These are phyloP conservation scores for Aplocera efformata DNA, from an alignment of 2,888 invertebrate species.

Conservation along the genomic window DNA sequence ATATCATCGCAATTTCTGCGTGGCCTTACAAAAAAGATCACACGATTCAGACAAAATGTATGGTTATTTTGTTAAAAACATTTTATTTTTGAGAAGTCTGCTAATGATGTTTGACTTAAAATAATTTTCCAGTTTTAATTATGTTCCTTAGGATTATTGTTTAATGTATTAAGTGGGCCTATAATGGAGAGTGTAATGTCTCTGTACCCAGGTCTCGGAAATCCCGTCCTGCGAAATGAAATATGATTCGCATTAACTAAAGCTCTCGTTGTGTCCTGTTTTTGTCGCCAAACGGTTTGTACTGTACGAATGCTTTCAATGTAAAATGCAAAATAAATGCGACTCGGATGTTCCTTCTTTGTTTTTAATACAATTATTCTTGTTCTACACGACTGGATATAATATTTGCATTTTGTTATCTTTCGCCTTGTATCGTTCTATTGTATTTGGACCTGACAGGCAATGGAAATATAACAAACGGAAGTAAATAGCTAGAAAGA, in stretches of 20 bases:
- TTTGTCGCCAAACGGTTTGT: conserved; percentile 57
- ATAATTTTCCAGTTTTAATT: too few relatives aligned
- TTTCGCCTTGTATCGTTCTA: conserved; percentile 9
- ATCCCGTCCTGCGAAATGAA: conserved; percentile 60
- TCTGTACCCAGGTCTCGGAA: conserved; percentile 46
- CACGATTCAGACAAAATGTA: too few relatives aligned
- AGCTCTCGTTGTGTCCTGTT: conserved; percentile 66
- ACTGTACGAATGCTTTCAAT: conserved; percentile 49
- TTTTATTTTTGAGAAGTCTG: too few relatives aligned
- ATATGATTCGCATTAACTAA: conserved; percentile 70
- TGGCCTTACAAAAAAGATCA: too few relatives aligned
- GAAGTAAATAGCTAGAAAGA: conserved; percentile 4
- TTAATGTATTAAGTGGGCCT: conserved; percentile 32
- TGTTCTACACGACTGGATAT: conserved; percentile 33
- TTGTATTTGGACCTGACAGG: conserved; percentile 7
- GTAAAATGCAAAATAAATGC: conserved; percentile 49
- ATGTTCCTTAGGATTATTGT: too few relatives aligned
- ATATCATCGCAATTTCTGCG: too few relatives aligned
- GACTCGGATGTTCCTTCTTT: conserved; percentile 37
- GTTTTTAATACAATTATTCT: conserved; percentile 46
- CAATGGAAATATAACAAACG: conserved; percentile 8
- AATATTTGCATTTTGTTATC: conserved; percentile 21
- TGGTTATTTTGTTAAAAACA: too few relatives aligned
- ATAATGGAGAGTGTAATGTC: conserved; percentile 48
- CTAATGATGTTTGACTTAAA: too few relatives aligned